These are phyloP conservation scores for Leptoclinus maculatus DNA, from an alignment of 2,797 vertebrate genomes.

Conservation along the genomic window DNA sequence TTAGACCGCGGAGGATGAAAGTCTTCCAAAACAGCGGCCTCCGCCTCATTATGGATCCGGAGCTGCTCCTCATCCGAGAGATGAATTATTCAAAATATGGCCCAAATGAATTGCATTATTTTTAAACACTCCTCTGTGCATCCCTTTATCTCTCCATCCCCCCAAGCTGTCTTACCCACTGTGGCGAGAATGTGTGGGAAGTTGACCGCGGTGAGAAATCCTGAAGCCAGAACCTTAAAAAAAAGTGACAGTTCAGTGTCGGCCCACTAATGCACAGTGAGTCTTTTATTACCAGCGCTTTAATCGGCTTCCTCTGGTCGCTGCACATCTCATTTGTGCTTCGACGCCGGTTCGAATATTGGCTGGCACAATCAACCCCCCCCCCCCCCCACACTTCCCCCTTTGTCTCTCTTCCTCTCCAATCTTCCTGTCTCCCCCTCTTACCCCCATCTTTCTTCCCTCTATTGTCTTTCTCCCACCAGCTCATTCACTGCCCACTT, in stretches of 20 bases:
- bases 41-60: conserved; percentile 69
- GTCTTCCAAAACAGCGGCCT: conserved; percentile 60
- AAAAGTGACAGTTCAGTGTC: conserved; percentile 55
- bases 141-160: conserved; percentile 54
- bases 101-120: conserved; percentile 73
- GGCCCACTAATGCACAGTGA: conserved; percentile 56
- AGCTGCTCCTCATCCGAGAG: conserved; percentile 55
- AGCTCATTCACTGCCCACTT: conserved; percentile 37
- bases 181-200: conserved; percentile 26
- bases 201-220: conserved; percentile 26
- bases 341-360: conserved; percentile 25
- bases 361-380: conserved; percentile 3
- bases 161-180: conserved; percentile 24
- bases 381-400: neutral
- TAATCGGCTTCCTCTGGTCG: conserved; percentile 57
- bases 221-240: conserved; percentile 52
- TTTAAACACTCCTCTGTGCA: conserved; percentile 47
- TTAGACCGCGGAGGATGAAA: conserved; percentile 65
- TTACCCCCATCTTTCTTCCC: neutral
- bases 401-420: neutral
- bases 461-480: conserved; percentile 29
- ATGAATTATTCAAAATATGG: conserved; percentile 77
- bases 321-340: conserved; percentile 47
- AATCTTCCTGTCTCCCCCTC: neutral
- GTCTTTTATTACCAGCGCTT: conserved; percentile 50